Evolutionary conservation across 1,140 invertebrate species (phyloP), one percentile per base, ranked within the genome.

Genomic region (Conus betulinus): DNA sequence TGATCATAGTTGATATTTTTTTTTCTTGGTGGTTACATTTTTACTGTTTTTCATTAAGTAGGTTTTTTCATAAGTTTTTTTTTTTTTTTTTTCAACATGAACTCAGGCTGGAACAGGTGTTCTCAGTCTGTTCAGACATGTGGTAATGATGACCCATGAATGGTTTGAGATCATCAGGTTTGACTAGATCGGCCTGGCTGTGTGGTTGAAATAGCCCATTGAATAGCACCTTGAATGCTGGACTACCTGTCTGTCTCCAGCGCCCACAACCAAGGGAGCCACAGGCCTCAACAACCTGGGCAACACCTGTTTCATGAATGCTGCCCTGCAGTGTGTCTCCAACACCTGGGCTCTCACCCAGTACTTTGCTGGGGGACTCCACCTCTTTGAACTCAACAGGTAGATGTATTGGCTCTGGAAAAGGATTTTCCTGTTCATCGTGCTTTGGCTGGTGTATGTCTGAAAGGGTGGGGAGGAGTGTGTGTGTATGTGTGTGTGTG

Each of bases 221-320:
- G 39, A 39, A 39, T 39, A 39, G 39, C 39, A 39, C 39, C 39
- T 39, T 39, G 39, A 39, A 39, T 39, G 39, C 39, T 39, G 39
- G 39, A 39, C 39, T 39, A 39, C 15, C 8, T 60, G 57, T 60
- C 8, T 60, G 57, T 60, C 8, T 8, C 13, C 53, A 89, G 88
- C 27, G 5, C 93, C 93, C 3, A 94, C 94, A 10, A 96, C 96
- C 89, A 96, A 96, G 91, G 98, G 98, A 79, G 97, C 97, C 51
- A 98, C 97, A 3, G 98, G 98, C 0, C 96, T 98, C n/a, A 98
- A 98, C 94, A 98, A 98, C 94, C 95, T 98, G 20, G 98, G 98
- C 51, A 98, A 98, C 94, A 98, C 98, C 0, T 98, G 98, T 95
- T 98, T 98, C 94, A 98, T 98, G 97, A 98, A 98, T 95, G 97